phyloP scores from a whole-genome alignment of 2,888 invertebrate genomes.

The Drosophila yooni region DNA sequence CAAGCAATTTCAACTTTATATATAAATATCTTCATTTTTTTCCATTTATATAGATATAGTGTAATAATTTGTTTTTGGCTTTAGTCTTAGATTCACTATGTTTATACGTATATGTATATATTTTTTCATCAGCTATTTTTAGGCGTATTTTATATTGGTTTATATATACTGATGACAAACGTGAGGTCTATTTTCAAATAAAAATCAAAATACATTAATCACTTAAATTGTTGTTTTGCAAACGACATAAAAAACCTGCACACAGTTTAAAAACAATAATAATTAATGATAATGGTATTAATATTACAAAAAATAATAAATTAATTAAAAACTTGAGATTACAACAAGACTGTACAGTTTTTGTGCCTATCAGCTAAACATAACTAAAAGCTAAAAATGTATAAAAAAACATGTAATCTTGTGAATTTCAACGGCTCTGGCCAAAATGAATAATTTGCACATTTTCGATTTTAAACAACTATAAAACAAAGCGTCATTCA shows the following conservation, averaged over 20 bases:
- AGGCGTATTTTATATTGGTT: constrained; percentile 29
- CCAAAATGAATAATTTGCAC: constrained; percentile 56
- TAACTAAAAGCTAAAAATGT: constrained; percentile 33
- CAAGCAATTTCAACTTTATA: constrained; percentile 75
- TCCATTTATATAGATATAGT: constrained; percentile 46
- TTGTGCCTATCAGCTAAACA: constrained; percentile 51
- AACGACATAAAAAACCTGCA: constrained; percentile 70
- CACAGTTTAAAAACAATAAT: constrained; percentile 65
- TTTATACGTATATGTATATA: constrained; percentile 51
- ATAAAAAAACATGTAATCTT: constrained; percentile 20
- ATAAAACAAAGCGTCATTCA: constrained; percentile 44
- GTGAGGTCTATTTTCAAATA: constrained; percentile 25
- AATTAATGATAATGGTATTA: constrained; percentile 27
- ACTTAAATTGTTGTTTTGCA: constrained; percentile 70
- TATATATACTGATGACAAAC: constrained; percentile 29
- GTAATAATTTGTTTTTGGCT: constrained; percentile 70
- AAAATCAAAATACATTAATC: constrained; percentile 43
- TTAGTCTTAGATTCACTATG: constrained; percentile 73
- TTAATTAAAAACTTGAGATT: constrained; percentile 63
- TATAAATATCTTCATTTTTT: constrained; percentile 34
- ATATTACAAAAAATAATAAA: constrained; percentile 64
- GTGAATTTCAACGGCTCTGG: constrained; percentile 52
- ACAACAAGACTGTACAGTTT: constrained; percentile 74
- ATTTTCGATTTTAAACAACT: constrained; percentile 42
- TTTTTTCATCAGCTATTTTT: constrained; percentile 46